phyloP scores from a whole-genome alignment of 2,888 invertebrate genomes.

The Noctua pronuba region DNA sequence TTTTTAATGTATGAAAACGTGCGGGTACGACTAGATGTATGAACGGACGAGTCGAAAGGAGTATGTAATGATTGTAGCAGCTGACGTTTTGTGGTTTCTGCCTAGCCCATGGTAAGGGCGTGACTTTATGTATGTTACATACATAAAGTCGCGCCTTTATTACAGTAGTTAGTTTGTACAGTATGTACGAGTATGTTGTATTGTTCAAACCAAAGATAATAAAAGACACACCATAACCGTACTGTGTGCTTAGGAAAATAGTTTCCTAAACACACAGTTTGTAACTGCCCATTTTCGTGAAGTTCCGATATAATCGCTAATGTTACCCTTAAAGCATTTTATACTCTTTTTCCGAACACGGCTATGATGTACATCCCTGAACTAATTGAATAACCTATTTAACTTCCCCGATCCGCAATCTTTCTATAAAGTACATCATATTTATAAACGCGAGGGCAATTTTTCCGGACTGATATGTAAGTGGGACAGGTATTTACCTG shows the following conservation, averaged over 20 bases:
- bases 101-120: not conserved
- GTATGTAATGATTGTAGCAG: not conserved
- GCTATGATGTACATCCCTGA: not conserved
- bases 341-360: not conserved
- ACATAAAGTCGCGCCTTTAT: too few relatives aligned
- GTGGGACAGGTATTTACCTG: slow-evolving; percentile 32
- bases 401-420: not conserved
- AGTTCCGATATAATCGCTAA: not conserved
- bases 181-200: too few relatives aligned
- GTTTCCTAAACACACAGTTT: not conserved
- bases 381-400: slow-evolving; percentile 30
- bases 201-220: not conserved
- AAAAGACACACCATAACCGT: too few relatives aligned
- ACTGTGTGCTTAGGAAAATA: too few relatives aligned
- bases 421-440: slow-evolving; percentile 17
- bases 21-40: not conserved
- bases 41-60: not conserved
- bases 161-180: too few relatives aligned
- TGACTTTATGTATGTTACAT: not conserved
- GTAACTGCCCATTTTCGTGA: not conserved
- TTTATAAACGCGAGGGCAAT: slow-evolving; percentile 34
- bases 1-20: not conserved
- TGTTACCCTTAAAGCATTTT: not conserved
- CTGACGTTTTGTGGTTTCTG: not conserved
- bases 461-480: slow-evolving; percentile 47